A percentile compares a stretch with the other conserved stretches of the same genome.
phyloP scores from a whole-genome alignment of 2,113 vertebrate genomes.

The Phrynosoma blainvillii region DNA sequence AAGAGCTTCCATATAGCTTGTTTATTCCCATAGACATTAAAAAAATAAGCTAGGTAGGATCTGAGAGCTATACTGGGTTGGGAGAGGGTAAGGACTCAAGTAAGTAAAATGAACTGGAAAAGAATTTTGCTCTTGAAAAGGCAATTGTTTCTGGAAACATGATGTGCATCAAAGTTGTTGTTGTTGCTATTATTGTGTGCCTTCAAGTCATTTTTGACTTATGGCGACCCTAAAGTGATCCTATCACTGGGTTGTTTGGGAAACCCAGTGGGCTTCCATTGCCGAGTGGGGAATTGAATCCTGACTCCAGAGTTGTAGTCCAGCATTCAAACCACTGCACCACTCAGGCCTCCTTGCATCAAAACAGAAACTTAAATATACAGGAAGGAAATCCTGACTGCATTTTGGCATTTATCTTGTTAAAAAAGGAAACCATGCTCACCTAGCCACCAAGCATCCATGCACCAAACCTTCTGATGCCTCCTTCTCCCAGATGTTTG shows the following conservation, averaged over 20 bases:
- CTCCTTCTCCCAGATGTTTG: neutral
- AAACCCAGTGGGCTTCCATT: too few species aligned
- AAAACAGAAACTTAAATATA: slow-evolving; percentile 3
- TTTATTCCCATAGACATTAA: too few species aligned
- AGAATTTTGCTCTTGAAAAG: neutral
- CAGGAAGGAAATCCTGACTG: neutral
- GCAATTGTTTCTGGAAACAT: neutral
- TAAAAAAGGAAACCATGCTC: neutral
- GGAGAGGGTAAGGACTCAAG: neutral
- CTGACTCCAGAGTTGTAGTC: too few species aligned
- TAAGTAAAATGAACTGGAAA: neutral
- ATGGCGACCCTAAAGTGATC: too few species aligned
- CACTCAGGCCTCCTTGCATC: too few species aligned
- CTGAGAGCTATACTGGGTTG: neutral
- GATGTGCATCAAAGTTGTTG: slow-evolving; percentile 32
- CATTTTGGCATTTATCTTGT: slow-evolving; percentile 19
- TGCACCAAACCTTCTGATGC: slow-evolving; percentile 30
- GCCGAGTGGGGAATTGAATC: too few species aligned
- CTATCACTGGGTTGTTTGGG: too few species aligned
- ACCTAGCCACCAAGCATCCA: neutral
- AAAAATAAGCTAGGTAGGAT: neutral
- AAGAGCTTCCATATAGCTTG: too few species aligned
- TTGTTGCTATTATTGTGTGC: too few species aligned
- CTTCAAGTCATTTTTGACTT: too few species aligned
- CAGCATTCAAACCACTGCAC: too few species aligned